Conservation (phyloP, 2,888 invertebrate species). For the Cetonia aurata region DNA sequence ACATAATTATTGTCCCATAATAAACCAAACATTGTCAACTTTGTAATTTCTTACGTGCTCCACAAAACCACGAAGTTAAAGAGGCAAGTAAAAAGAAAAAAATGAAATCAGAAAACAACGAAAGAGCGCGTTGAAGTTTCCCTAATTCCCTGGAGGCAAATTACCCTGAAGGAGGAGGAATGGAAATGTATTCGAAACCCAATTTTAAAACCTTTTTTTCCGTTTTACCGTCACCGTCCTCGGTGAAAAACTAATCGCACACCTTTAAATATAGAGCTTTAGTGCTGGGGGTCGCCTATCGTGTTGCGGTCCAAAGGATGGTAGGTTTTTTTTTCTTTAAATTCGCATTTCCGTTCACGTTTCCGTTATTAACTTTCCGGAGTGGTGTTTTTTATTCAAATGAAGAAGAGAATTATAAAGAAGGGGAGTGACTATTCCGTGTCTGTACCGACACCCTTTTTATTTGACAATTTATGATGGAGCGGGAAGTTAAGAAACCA, state of each 20-base stretch:
- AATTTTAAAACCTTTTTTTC: conserved; percentile 63
- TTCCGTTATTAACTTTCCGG: conserved; percentile 67
- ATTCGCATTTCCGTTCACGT: conserved; percentile 68
- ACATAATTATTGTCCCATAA: conserved; percentile 42
- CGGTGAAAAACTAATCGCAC: conserved; percentile 64
- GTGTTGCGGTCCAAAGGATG: conserved; percentile 22
- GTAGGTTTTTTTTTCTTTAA: conserved; percentile 47
- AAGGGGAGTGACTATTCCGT: conserved; percentile 11
- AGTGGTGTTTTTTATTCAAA: conserved; percentile 68
- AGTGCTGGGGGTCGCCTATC: conserved; percentile 52
- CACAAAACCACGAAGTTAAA: conserved; percentile 7
- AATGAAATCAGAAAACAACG: conserved; percentile 35
- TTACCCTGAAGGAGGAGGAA: conserved; percentile 54
- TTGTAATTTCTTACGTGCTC: background rate
- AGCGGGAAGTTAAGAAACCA: conserved; percentile 61
- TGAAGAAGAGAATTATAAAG: conserved; percentile 52
- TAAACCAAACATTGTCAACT: conserved; percentile 26
- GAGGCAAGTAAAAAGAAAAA: conserved; percentile 27
- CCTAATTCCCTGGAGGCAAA: conserved; percentile 58
- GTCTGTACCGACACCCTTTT: conserved; percentile 23
- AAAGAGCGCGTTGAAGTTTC: conserved; percentile 24
- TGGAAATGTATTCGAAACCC: conserved; percentile 65
- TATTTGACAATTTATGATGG: conserved; percentile 53
- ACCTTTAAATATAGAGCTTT: conserved; percentile 64
- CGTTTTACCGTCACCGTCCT: conserved; percentile 50